phyloP scores from a whole-genome alignment of 2,888 invertebrate species.

The Hedychridium roseum region DNA sequence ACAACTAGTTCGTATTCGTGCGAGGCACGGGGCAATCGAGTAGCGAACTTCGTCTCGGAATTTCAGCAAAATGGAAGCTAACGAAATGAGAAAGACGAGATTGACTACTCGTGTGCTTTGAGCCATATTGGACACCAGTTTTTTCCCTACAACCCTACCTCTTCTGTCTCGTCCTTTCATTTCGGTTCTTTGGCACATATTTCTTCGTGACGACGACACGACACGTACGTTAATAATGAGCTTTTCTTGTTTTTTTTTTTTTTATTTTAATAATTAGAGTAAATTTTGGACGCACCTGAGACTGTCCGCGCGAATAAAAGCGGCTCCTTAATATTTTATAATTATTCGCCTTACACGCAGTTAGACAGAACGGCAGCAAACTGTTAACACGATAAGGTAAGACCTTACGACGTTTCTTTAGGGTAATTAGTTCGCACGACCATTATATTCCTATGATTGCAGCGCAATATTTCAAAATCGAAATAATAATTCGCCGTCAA shows the following conservation, averaged over 20 bases:
- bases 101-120: too few relatives aligned
- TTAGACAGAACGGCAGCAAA: constrained; percentile 22
- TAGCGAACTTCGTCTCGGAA: constrained; percentile 5
- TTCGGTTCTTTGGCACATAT: neutral
- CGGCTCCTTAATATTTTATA: constrained; percentile 8
- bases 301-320: neutral
- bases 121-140: too few relatives aligned
- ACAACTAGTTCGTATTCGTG: constrained; percentile 47
- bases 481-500: constrained; percentile 8
- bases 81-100: too few relatives aligned
- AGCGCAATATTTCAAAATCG: neutral
- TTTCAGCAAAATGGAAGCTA: too few relatives aligned
- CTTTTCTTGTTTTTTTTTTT: too few relatives aligned
- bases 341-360: constrained; percentile 14
- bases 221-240: neutral
- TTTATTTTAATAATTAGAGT: constrained; percentile 2
- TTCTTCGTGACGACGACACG: neutral
- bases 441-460: neutral
- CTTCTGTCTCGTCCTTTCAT: neutral
- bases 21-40: constrained; percentile 11
- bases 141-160: constrained; percentile 17
- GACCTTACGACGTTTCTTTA: constrained; percentile 25
- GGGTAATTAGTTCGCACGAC: constrained; percentile 15
- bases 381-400: constrained; percentile 23
- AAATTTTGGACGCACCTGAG: constrained; percentile 1